These are phyloP conservation scores for Aleiodes testaceus DNA, from an alignment of 2,888 invertebrate species.

Conservation along the genomic window DNA sequence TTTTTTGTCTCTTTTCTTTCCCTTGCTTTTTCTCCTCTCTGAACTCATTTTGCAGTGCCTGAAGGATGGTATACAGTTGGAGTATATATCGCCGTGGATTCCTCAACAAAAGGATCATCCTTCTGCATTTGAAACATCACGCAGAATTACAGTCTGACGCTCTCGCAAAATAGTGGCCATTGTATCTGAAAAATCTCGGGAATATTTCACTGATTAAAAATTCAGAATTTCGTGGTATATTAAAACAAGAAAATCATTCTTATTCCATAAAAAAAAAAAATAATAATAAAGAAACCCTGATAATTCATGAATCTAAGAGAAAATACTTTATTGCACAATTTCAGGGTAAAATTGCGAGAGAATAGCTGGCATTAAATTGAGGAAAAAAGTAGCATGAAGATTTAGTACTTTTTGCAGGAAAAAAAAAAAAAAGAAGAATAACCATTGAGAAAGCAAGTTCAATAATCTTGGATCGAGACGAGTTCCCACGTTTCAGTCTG, in stretches of 20 bases:
- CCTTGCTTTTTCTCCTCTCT: not conserved
- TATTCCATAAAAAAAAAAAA: no score
- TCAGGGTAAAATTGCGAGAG: no score
- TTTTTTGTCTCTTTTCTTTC: slow-evolving; percentile 37
- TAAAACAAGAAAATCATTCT: not conserved
- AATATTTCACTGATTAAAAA: not conserved
- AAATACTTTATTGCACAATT: no score
- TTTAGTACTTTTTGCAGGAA: no score
- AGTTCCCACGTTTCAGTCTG: slow-evolving; percentile 24
- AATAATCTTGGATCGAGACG: slow-evolving; percentile 27
- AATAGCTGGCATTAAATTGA: no score
- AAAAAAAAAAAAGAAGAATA: slow-evolving; percentile 5
- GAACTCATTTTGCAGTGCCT: slow-evolving; percentile 39
- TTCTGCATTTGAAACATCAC: slow-evolving; percentile 38
- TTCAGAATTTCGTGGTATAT: not conserved
- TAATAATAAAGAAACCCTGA: no score
- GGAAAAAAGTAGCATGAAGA: no score
- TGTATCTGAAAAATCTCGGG: slow-evolving; percentile 13
- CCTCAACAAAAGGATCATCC: slow-evolving; percentile 34
- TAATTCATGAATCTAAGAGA: no score
- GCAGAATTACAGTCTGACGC: slow-evolving; percentile 32
- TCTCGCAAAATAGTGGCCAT: not conserved
- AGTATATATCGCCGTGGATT: slow-evolving; percentile 35
- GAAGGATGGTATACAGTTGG: slow-evolving; percentile 17
- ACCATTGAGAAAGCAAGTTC: not conserved